These are phyloP conservation scores for Philereme vetulata DNA, from an alignment of 2,888 invertebrate genomes.

Conservation along the genomic window DNA sequence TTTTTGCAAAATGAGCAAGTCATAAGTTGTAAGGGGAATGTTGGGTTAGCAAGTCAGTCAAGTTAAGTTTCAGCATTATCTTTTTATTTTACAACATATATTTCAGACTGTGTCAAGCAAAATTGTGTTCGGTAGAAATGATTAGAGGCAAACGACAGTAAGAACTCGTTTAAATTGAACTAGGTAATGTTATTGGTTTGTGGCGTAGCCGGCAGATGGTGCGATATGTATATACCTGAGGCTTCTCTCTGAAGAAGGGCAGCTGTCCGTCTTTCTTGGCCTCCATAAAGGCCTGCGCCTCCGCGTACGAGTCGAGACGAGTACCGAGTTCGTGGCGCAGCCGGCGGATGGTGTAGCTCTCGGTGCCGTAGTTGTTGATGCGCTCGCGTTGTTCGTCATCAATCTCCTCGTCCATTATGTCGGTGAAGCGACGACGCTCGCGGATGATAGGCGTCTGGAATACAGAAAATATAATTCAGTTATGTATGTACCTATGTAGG, in stretches of 20 bases:
- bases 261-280: conserved; percentile 89
- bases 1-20: no score
- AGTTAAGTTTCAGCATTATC: no score
- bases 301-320: conserved; percentile 92
- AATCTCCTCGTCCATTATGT: conserved; percentile 98
- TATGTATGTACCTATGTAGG: no score
- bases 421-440: conserved; percentile 95
- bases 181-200: no score
- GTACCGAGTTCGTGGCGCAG: conserved; percentile 90
- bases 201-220: not conserved
- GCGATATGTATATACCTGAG: conserved; percentile 82
- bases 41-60: no score
- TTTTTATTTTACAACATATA: no score
- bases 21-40: no score
- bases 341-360: conserved; percentile 88
- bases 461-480: not conserved
- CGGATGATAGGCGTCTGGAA: conserved; percentile 92
- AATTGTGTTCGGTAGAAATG: no score
- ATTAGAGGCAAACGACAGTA: no score
- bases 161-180: no score
- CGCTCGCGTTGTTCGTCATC: conserved; percentile 93
- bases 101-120: no score
- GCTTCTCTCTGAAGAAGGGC: conserved; percentile 97
- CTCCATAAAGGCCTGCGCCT: conserved; percentile 93
- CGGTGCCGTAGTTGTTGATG: conserved; percentile 90